phyloP scores from a whole-genome alignment of 2,888 invertebrate species.

The Spatulosminthurus flaviceps region DNA sequence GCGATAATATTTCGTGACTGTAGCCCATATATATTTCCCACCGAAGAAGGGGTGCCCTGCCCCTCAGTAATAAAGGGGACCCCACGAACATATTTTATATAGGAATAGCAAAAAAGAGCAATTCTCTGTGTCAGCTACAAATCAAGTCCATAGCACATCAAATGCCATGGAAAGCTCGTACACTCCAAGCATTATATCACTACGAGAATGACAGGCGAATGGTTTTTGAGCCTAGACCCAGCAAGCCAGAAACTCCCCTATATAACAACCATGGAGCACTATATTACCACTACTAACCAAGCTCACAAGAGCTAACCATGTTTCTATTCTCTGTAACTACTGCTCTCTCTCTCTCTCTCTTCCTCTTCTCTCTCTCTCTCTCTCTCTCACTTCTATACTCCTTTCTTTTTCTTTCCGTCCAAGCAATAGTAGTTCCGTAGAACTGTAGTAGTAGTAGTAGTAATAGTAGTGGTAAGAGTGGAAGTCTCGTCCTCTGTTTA shows the following conservation, averaged over 20 bases:
- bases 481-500: constrained; percentile 12
- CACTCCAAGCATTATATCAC: constrained; percentile 48
- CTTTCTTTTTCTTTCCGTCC: constrained; percentile 22
- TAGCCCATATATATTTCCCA: constrained; percentile 47
- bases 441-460: neutral
- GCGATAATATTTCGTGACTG: constrained; percentile 51
- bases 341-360: constrained; percentile 28
- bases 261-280: constrained; percentile 36
- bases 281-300: constrained; percentile 18
- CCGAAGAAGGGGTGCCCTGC: constrained; percentile 38
- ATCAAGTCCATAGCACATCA: constrained; percentile 48
- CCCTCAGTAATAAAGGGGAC: constrained; percentile 48
- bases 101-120: constrained; percentile 51
- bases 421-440: neutral
- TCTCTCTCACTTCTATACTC: constrained; percentile 19
- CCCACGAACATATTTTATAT: constrained; percentile 48
- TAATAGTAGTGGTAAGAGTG: neutral
- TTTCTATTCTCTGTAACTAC: constrained; percentile 32
- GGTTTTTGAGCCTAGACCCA: constrained; percentile 46
- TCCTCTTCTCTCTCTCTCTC: constrained; percentile 11
- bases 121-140: constrained; percentile 48
- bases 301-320: constrained; percentile 23
- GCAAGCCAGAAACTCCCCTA: constrained; percentile 51
- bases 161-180: constrained; percentile 50
- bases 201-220: constrained; percentile 46